Evolutionary conservation across 2,797 vertebrate species (phyloP), one percentile per base, ranked within the genome.

Genomic region (Adelosebastes latens): DNA sequence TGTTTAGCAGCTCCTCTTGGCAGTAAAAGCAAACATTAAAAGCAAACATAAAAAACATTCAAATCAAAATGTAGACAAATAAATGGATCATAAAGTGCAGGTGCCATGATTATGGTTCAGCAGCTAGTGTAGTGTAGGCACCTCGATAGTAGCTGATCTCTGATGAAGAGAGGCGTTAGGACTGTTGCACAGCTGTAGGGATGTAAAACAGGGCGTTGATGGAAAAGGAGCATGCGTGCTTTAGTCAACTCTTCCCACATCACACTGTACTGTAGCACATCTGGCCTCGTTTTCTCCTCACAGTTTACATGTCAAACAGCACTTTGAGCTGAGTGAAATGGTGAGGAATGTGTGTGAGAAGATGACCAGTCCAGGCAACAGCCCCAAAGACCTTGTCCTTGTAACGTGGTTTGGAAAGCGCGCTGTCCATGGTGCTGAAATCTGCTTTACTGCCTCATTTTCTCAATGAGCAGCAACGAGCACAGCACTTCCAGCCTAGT

Each of bases 361-460:
- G 65, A 66, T 31, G 79, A 70, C 14, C 32, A 78, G 84, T 14
- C 39, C 61, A 39, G 74, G 46, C 79, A 66, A 49, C 63, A 74
- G 74, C 80, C 83, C 71, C 76, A 32, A 8, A 73, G 5, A 80
- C 79, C 36, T 39, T 39, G 87, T 93, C 77, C 85, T 78, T 84
- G 79, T 49, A 75, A 56, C 25, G 66, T 68, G 74, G 74, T 82
- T 42, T 61, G 81, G 77, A 67, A 42, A 49, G 87, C 29, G 91
- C 91, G 84, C 97, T 97, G 96, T 97, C 97, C 96, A 60, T 27
- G 94, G 96, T 97, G 69, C 97, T 97, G 96, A 96, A 92, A 82
- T 68, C 52, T 25, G 63, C 3, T 32, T 46, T 46, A 39, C 72
- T 66, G 74, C 20, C n/a, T n/a, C 25, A 8, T 85, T 83, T 80